phyloP scores from a whole-genome alignment of 2,888 invertebrate species.

The Cephus pulcher region DNA sequence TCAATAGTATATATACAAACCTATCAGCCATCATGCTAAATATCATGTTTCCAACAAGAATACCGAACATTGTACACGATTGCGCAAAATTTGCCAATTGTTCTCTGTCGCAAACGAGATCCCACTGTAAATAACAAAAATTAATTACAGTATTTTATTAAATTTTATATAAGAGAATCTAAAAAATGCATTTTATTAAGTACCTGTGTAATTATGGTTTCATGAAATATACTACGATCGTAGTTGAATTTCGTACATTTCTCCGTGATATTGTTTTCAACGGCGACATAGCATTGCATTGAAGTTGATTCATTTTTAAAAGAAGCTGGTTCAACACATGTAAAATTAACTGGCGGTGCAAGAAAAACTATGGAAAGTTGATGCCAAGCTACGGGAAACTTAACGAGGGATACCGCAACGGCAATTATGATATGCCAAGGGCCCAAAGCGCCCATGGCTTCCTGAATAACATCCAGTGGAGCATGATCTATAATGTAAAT shows the following conservation, averaged over 20 bases:
- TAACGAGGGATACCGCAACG: slow-evolving; percentile 68
- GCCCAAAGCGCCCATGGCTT: slow-evolving; percentile 70
- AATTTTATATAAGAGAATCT: not conserved
- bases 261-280: slow-evolving; percentile 46
- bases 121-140: slow-evolving; percentile 66
- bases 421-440: slow-evolving; percentile 70
- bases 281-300: slow-evolving; percentile 42
- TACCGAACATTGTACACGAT: slow-evolving; percentile 71
- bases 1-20: slow-evolving; percentile 42
- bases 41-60: slow-evolving; percentile 70
- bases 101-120: slow-evolving; percentile 71
- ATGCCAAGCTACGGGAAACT: slow-evolving; percentile 72
- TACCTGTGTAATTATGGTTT: slow-evolving; percentile 74
- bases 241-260: slow-evolving; percentile 66
- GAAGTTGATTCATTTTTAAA: slow-evolving; percentile 31
- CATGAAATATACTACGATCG: slow-evolving; percentile 70
- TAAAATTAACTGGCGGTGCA: slow-evolving; percentile 69
- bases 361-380: slow-evolving; percentile 71
- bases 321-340: slow-evolving; percentile 57
- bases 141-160: not conserved
- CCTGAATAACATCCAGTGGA: slow-evolving; percentile 62
- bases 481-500: slow-evolving; percentile 29
- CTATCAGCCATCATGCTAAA: slow-evolving; percentile 70
- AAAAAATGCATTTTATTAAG: slow-evolving; percentile 5
- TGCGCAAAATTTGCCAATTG: slow-evolving; percentile 71